Conservation (phyloP, 2,888 invertebrate species). For the Cylindroiulus punctatus region DNA sequence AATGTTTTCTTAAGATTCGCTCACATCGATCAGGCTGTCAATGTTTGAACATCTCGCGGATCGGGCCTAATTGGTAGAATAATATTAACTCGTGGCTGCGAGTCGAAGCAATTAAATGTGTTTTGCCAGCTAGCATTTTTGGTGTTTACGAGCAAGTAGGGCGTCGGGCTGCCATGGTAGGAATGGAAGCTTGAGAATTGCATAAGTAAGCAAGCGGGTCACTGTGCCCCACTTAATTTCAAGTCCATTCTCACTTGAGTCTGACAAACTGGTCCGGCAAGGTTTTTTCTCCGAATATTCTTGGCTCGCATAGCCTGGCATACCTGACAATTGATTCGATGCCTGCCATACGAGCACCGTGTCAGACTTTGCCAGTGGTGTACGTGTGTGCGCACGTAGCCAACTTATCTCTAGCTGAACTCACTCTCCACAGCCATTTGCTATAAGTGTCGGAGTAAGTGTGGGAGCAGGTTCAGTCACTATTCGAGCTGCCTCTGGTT, state of each 20-base stretch:
- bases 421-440: neutral
- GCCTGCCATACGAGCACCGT: neutral
- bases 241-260: conserved; percentile 54
- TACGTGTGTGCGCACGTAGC: neutral
- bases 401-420: neutral
- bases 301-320: neutral
- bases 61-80: too few species aligned
- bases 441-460: conserved; percentile 23
- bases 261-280: conserved; percentile 44
- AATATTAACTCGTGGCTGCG: too few species aligned
- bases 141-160: neutral
- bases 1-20: too few species aligned
- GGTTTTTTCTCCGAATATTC: conserved; percentile 46
- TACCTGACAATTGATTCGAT: conserved; percentile 33
- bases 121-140: neutral
- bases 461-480: conserved; percentile 48
- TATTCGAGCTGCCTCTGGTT: conserved; percentile 15
- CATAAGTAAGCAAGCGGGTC: conserved; percentile 53
- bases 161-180: neutral
- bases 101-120: neutral
- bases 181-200: conserved; percentile 3
- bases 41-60: too few species aligned
- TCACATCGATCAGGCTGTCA: too few species aligned
- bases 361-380: neutral
- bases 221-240: conserved; percentile 55